Base-by-base conservation (phyloP, 1,140 invertebrate species). In the Nymphalis io region DNA sequence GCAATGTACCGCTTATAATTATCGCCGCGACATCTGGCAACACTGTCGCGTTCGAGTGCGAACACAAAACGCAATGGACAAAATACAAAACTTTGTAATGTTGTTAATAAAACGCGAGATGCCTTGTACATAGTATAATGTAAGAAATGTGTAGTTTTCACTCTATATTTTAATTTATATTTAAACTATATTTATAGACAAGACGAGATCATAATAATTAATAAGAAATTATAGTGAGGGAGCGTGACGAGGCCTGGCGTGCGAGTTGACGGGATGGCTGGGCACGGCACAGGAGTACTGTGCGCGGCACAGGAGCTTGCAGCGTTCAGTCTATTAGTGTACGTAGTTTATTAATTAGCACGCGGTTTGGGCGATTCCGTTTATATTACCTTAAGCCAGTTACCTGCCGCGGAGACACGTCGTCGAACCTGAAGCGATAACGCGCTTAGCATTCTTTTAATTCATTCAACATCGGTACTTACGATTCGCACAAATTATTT, bases 61-160 rank as follows among this genome's bases (percentile, higher is more conserved):
- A 68, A 72, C 71, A 70, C 68, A 60, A 68, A 68, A 70, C 44
- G 58, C 66, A 69, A 69, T 71, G 72, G 71, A 74, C 75, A 75
- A 75, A 76, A 81, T 74, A 77, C 73, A 78, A 33, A 78, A 81
- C 67, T 67, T 69, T 72, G 74, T 79, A 73, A 75, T 60, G 61
- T 74, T 79, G 74, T 80, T 75, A 74, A 67, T 79, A 82, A 83
- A 72, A 81, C 82, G 75, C 75, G 82, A 84, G 80, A 88, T 87
- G 87, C 87, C 87, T 90, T 91, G 89, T 91, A 91, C 76, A 91
- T 91, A 91, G 76, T 89, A 82, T 81, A 81, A 79, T 76, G 67
- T 89, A 89, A 88, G 85, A 85, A 82, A 88, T 85, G 77, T 88
- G 89, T 91, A 91, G 85, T 87, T 91, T 88, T 89, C 89, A 89